Evolutionary conservation across 2,888 invertebrate species (phyloP), one percentile per base, ranked within the genome.

Genomic region (Syrphus vitripennis): DNA sequence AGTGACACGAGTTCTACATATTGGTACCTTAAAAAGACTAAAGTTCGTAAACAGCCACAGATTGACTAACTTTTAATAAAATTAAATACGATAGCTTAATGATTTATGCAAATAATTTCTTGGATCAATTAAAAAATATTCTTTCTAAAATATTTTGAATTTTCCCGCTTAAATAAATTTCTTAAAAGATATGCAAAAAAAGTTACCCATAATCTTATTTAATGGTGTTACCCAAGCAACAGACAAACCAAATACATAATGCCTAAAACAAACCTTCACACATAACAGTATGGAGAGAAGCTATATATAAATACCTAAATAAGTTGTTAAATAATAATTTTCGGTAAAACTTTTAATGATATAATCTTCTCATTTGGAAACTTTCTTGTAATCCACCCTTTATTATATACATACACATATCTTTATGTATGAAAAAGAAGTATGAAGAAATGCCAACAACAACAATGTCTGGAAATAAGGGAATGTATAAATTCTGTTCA

Each of bases 321-420:
- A 71, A 80, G 83, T 84, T 81, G 76, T 81, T 81, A 77, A 84
- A 84, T 84, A 84, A 84, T 84, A 84, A 84, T 84, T 84, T 84
- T 81, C 80, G 84, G 40, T 12, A 40, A 81, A 84, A 84, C 81
- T 84, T 84, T 76, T 84, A 84, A 84, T 84, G 80, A 72, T 76
- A 84, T 84, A 84, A 84, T 84, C 81, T 72, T 76, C 84, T 77
- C 84, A 84, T 84, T 84, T 84, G 61, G 72, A 72, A 84, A 81
- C 55, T 67, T 67, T 50, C 45, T 67, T 76, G 29, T 81, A 81
- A 84, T 84, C 84, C 81, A 81, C 81, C 84, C 84, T 45, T 81
- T 75, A n/a, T n/a, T n/a, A n/a, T n/a, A n/a, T n/a, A n/a, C n/a
- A n/a, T n/a, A n/a, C n/a, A n/a, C n/a, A n/a, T n/a, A n/a, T n/a